Evolutionary conservation across 1,140 invertebrate species (phyloP).

Genomic region (Microvelia longipes): DNA sequence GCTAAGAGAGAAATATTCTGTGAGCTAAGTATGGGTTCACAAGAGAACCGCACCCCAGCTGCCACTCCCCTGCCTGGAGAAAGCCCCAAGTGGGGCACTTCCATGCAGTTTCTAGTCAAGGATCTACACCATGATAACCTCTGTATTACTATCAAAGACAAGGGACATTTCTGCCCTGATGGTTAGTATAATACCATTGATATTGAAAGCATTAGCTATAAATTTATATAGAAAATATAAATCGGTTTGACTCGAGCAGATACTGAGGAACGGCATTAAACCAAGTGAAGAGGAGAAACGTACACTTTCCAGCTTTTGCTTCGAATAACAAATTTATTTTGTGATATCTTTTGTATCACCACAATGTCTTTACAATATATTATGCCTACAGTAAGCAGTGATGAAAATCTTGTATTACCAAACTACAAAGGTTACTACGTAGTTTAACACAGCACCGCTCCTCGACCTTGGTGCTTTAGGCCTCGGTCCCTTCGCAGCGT

Average conservation of each 20-base stretch:
- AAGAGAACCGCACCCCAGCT: slow-evolving; percentile 54
- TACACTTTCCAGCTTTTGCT: too few species aligned
- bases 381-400: too few species aligned
- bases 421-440: too few species aligned
- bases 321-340: too few species aligned
- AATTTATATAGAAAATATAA: neutral
- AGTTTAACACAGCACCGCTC: too few species aligned
- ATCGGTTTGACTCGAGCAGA: neutral
- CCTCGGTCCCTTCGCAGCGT: too few species aligned
- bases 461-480: too few species aligned
- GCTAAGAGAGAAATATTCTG: slow-evolving; percentile 46
- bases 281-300: too few species aligned
- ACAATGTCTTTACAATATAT: neutral
- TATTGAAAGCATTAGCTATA: neutral
- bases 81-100: slow-evolving; percentile 59
- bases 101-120: slow-evolving; percentile 70
- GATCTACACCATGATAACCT: slow-evolving; percentile 57
- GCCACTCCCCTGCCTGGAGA: slow-evolving; percentile 34
- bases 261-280: neutral
- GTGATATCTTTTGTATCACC: neutral
- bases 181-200: too few species aligned
- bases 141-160: slow-evolving; percentile 61
- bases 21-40: slow-evolving; percentile 61
- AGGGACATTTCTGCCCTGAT: slow-evolving; percentile 60
- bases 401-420: too few species aligned